phyloP scores from a whole-genome alignment of 2,113 vertebrate genomes.

The Chlorodrepanis virens region DNA sequence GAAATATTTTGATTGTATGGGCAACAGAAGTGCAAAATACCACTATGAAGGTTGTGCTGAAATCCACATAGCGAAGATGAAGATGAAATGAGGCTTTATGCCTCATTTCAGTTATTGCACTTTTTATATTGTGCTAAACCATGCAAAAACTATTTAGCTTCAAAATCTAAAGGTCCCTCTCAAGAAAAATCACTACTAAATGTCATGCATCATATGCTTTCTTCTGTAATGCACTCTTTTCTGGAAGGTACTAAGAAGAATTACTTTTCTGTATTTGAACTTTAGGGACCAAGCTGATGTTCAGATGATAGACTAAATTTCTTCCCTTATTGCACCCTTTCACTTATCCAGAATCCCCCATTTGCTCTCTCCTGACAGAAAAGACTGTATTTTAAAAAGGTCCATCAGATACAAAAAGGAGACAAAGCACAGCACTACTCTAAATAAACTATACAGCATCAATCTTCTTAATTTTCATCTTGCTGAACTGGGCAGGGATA shows the following conservation, averaged over 20 bases:
- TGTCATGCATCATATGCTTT: not conserved
- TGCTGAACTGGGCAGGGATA: not conserved
- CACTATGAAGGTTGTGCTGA: conserved; percentile 23
- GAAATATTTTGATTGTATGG: conserved; percentile 19
- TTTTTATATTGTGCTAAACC: conserved; percentile 43
- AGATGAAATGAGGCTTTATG: conserved; percentile 33
- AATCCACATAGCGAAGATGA: conserved; percentile 22
- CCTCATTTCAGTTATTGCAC: conserved; percentile 40
- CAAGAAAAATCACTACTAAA: conserved; percentile 40
- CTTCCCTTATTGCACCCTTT: not conserved
- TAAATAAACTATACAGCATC: not conserved
- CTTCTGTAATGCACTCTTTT: not conserved
- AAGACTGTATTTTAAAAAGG: not conserved
- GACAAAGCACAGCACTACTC: not conserved
- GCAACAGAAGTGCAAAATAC: not conserved
- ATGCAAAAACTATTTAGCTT: conserved; percentile 42
- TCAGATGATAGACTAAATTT: not conserved
- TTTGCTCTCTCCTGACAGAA: not conserved
- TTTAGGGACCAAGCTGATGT: not conserved
- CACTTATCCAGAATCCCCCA: not conserved
- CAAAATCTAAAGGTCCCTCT: conserved; percentile 36
- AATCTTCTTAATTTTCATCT: not conserved
- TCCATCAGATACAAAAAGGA: not conserved
- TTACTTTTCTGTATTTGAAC: not conserved
- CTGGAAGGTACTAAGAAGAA: not conserved